phyloP scores from a whole-genome alignment of 2,888 invertebrate species.

The Loripinus fragilis region DNA sequence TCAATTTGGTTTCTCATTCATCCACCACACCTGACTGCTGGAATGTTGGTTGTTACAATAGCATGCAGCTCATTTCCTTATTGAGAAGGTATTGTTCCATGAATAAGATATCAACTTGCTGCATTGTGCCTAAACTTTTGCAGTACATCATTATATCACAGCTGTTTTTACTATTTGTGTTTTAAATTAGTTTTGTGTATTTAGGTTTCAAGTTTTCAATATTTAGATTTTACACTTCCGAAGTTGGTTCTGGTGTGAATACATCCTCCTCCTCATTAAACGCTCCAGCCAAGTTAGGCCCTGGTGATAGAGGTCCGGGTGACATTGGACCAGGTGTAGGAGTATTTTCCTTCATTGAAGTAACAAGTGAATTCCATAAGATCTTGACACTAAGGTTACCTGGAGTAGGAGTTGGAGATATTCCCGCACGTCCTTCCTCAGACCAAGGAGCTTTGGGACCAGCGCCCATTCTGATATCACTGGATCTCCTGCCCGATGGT shows the following conservation, averaged over 20 bases:
- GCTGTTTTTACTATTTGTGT: no score
- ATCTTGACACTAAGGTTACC: not conserved
- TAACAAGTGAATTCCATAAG: not conserved
- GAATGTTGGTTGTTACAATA: no score
- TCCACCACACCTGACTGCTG: no score
- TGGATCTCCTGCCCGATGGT: not conserved
- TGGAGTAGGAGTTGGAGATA: constrained; percentile 1
- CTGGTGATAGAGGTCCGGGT: not conserved
- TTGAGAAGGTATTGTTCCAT: no score
- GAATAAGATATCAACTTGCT: no score
- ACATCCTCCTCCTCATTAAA: not conserved
- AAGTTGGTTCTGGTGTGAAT: not conserved
- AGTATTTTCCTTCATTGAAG: not conserved
- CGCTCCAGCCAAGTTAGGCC: not conserved
- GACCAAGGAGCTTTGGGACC: not conserved
- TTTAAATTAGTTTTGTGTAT: no score
- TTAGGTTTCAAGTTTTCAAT: no score
- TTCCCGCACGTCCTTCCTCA: not conserved
- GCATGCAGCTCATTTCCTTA: no score
- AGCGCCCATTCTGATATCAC: not conserved
- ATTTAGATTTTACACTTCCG: no score
- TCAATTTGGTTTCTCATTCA: no score
- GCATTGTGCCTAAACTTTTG: no score
- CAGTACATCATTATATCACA: no score
- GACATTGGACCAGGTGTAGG: not conserved